Percentiles rank a stretch among this genome's conserved stretches.
phyloP scores from a whole-genome alignment of 2,113 vertebrate genomes.

The Dicentrarchus labrax region DNA sequence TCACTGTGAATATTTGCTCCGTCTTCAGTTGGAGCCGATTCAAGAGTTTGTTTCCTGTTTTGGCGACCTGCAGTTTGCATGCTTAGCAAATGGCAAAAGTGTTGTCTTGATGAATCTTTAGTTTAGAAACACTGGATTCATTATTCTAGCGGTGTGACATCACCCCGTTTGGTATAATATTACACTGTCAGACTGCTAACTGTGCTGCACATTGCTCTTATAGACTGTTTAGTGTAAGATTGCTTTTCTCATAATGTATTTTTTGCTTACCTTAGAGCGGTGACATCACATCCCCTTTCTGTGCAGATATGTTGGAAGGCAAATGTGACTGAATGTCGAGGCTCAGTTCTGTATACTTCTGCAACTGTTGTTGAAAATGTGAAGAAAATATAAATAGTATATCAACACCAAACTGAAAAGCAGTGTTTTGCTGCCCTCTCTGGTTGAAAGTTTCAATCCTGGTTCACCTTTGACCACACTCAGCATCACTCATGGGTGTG shows the following conservation, averaged over 20 bases:
- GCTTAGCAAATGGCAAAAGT: neutral
- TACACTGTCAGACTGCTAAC: neutral
- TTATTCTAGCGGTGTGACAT: neutral
- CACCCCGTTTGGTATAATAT: neutral
- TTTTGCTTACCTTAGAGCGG: neutral
- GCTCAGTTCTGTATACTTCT: neutral
- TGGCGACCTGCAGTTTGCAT: neutral
- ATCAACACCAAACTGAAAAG: neutral
- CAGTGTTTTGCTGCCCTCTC: neutral
- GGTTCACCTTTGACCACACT: neutral
- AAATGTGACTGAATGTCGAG: neutral
- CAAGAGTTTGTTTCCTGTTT: constrained; percentile 12
- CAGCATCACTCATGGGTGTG: neutral
- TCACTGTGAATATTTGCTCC: neutral
- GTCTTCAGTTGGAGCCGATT: neutral
- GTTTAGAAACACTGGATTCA: neutral
- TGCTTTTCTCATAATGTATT: too few relatives aligned
- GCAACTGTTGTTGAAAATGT: neutral
- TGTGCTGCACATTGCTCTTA: neutral
- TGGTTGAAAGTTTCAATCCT: neutral
- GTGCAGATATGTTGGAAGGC: too few relatives aligned
- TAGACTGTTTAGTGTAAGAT: neutral
- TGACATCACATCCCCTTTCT: neutral
- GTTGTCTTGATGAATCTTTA: neutral
- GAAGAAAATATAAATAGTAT: neutral